These are phyloP conservation scores for Celastrina argiolus DNA, from an alignment of 2,888 invertebrate genomes.

Conservation along the genomic window DNA sequence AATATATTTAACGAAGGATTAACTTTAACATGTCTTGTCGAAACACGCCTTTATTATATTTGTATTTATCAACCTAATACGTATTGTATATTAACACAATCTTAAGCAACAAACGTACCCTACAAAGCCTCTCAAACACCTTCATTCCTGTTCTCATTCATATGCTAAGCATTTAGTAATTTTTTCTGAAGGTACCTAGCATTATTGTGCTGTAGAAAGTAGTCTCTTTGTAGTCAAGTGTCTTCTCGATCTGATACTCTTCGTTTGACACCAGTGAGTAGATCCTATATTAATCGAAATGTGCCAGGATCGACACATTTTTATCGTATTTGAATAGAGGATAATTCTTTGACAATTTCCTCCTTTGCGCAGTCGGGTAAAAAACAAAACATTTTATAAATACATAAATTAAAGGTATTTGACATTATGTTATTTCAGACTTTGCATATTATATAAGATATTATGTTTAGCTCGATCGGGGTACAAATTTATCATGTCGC, in stretches of 20 bases:
- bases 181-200: conserved; percentile 5
- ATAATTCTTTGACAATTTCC: too few species aligned
- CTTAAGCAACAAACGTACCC: too few species aligned
- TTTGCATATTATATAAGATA: not conserved
- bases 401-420: not conserved
- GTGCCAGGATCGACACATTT: too few species aligned
- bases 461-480: not conserved
- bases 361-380: too few species aligned
- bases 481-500: not conserved
- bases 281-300: not conserved
- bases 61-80: too few species aligned
- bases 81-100: too few species aligned
- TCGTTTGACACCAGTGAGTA: not conserved
- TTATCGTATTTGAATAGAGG: too few species aligned
- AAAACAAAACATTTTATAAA: not conserved
- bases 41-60: too few species aligned
- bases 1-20: too few species aligned
- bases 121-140: too few species aligned
- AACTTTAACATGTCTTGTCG: too few species aligned
- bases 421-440: not conserved
- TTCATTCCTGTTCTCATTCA: not conserved
- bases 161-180: not conserved
- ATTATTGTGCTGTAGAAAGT: conserved; percentile 14
- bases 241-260: not conserved
- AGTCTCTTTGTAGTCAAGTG: conserved; percentile 8